Base-by-base conservation (phyloP, 2,113 vertebrate species). In the Ovis aries region DNA sequence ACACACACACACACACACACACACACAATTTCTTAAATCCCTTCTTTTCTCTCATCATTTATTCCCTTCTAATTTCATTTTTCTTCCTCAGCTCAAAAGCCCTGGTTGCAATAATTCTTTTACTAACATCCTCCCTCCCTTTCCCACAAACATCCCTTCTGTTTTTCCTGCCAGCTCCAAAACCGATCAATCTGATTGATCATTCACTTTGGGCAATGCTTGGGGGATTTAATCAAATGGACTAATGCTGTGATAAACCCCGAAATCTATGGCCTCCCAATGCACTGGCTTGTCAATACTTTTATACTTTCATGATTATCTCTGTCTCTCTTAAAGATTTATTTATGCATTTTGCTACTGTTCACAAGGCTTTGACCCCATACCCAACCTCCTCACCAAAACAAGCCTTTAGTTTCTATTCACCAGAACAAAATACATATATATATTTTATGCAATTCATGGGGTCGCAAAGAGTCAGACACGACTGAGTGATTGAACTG, bases 101-200 rank as follows among this genome's bases (percentile, higher is more conserved):
- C 25, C 17, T 74, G 7, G 6, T 3, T 74, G 23, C 25, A 88
- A 45, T 67, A 82, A 71, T 50, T 84, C 15, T 86, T 90, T 89
- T 36, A 77, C 60, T 55, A 80, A 17, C 10, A 33, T 67, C 33
- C 5, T 83, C 31, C 31, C 59, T 55, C 14, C 2, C 23, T 90
- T 86, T 3, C 29, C 31, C 43, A 85, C 60, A 97, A 88, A 71
- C 36, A 36, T 67, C 7, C 27, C 25, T 93, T 96, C 25, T 52
- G 31, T 71, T 91, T 95, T 88, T 92, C 33, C 43, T 86, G 2
- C 45, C 71, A 95, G 90, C 48, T 16, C n/a, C 67, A 5, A 94
- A 90, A 77, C 36, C 48, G 93, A 55, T 96, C 88, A 90, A 48
- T 95, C 59, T 94, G 50, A 94, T 87, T 90, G 90, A 90, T 81